phyloP scores from a whole-genome alignment of 2,113 vertebrate genomes.

The Cynoglossus semilaevis region DNA sequence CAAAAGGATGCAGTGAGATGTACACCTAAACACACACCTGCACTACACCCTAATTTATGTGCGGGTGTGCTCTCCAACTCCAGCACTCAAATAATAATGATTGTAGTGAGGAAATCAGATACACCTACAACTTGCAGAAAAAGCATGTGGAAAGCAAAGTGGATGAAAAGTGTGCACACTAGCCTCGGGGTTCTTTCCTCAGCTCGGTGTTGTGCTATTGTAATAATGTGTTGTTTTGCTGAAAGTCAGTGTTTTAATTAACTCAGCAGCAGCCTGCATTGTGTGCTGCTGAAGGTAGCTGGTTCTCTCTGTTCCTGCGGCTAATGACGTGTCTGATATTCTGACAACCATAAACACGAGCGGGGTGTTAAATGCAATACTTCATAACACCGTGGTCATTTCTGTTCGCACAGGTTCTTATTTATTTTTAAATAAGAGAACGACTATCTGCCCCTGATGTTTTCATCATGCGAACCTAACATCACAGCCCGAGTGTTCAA shows the following conservation, averaged over 20 bases:
- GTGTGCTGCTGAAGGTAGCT: slow-evolving; percentile 23
- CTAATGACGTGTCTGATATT: slow-evolving; percentile 35
- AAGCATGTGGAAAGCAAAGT: slow-evolving; percentile 11
- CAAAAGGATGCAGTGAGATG: too few relatives aligned
- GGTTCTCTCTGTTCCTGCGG: slow-evolving; percentile 32
- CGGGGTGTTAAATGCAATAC: slow-evolving; percentile 23
- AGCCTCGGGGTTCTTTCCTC: slow-evolving; percentile 38
- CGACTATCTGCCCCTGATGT: neutral
- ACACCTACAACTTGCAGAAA: slow-evolving; percentile 10
- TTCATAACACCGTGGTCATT: slow-evolving; percentile 13
- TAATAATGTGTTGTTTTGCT: slow-evolving; percentile 60
- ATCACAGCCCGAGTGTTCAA: neutral
- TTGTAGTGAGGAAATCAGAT: slow-evolving; percentile 46
- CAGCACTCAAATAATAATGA: slow-evolving; percentile 14
- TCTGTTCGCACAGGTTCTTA: neutral
- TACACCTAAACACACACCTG: too few relatives aligned
- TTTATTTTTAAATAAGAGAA: slow-evolving; percentile 2
- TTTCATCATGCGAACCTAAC: slow-evolving; percentile 23
- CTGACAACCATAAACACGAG: slow-evolving; percentile 25
- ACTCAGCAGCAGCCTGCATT: slow-evolving; percentile 32
- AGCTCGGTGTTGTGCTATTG: slow-evolving; percentile 42
- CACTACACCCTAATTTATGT: neutral
- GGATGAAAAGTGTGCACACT: slow-evolving; percentile 14
- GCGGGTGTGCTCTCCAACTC: neutral
- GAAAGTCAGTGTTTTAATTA: slow-evolving; percentile 65